Percentiles rank a stretch among this genome's conserved stretches.
These are phyloP conservation scores for Rhyzopertha dominica DNA, from an alignment of 1,140 invertebrate species.

Conservation along the genomic window DNA sequence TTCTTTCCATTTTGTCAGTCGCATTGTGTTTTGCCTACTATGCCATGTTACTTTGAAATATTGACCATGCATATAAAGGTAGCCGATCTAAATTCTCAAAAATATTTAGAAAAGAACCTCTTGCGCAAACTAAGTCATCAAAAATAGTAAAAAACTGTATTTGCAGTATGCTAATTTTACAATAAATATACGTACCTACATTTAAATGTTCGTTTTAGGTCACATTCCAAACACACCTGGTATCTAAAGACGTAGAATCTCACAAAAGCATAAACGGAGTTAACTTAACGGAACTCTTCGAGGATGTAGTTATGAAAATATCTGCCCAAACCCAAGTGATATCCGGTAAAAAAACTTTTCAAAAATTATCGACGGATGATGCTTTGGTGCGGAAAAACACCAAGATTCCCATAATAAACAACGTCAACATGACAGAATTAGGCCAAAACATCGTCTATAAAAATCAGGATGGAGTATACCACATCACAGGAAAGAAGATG, in stretches of 20 bases:
- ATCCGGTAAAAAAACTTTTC: conserved; percentile 19
- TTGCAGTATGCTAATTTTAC: not conserved
- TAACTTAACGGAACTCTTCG: conserved; percentile 29
- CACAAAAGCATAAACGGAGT: conserved; percentile 28
- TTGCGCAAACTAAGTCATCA: too few species aligned
- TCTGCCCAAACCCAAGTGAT: conserved; percentile 26
- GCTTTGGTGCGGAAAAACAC: conserved; percentile 22
- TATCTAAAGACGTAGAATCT: conserved; percentile 21
- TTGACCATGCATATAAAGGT: too few species aligned
- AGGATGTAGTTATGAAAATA: conserved; percentile 33
- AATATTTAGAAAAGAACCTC: too few species aligned
- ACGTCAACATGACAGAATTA: conserved; percentile 22
- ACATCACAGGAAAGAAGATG: conserved; percentile 32
- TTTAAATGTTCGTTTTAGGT: conserved; percentile 20
- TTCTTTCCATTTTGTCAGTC: too few species aligned
- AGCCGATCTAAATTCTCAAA: too few species aligned
- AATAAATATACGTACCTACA: not conserved
- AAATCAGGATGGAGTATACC: conserved; percentile 17
- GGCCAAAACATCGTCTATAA: conserved; percentile 25
- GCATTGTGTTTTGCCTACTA: too few species aligned
- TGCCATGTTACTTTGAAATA: too few species aligned
- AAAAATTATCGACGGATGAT: conserved; percentile 8
- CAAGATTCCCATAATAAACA: conserved; percentile 28
- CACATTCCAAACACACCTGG: conserved; percentile 18
- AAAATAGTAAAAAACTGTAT: too few species aligned